Percentiles rank a stretch among this genome's conserved stretches.
Conservation (phyloP, 2,888 invertebrate genomes). For the Napeogenes inachia region DNA sequence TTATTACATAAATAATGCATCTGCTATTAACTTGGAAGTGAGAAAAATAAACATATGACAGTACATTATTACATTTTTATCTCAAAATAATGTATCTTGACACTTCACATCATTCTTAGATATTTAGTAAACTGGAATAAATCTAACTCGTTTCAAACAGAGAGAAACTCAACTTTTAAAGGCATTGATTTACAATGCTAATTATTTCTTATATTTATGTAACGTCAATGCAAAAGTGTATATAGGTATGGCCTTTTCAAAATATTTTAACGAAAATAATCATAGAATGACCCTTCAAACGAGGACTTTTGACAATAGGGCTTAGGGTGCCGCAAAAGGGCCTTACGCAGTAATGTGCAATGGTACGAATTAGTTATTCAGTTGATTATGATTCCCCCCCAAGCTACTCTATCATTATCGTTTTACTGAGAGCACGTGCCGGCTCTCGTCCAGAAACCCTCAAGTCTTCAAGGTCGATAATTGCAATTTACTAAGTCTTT, state of each 20-base stretch:
- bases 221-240: background rate
- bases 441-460: slow-evolving; percentile 56
- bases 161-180: too few relatives aligned
- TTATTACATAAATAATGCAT: too few relatives aligned
- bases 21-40: too few relatives aligned
- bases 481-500: slow-evolving; percentile 54
- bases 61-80: too few relatives aligned
- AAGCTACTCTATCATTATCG: slow-evolving; percentile 74
- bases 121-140: too few relatives aligned
- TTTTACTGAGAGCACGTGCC: slow-evolving; percentile 71
- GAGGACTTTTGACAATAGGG: slow-evolving; percentile 37
- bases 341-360: slow-evolving; percentile 61
- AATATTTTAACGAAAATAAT: slow-evolving; percentile 59
- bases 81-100: too few relatives aligned
- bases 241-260: slow-evolving; percentile 35
- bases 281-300: slow-evolving; percentile 47
- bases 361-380: slow-evolving; percentile 76
- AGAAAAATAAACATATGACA: too few relatives aligned
- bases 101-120: too few relatives aligned
- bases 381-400: slow-evolving; percentile 73
- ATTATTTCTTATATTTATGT: background rate
- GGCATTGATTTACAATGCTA: too few relatives aligned
- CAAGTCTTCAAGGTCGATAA: slow-evolving; percentile 69
- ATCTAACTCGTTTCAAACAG: too few relatives aligned
- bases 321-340: slow-evolving; percentile 63